These are phyloP conservation scores for Tachystola acroxantha DNA, from an alignment of 2,888 invertebrate genomes.

Conservation along the genomic window DNA sequence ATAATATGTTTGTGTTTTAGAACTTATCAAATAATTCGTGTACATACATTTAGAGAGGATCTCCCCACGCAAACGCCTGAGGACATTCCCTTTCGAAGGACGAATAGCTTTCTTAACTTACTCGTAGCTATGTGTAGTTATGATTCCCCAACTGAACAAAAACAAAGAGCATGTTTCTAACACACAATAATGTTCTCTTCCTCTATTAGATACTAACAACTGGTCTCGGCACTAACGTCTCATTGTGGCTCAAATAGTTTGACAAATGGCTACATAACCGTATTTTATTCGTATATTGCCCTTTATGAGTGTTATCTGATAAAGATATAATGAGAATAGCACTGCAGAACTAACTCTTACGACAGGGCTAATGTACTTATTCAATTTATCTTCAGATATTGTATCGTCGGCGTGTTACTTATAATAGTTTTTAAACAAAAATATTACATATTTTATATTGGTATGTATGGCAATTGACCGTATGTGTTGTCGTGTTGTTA, in stretches of 20 bases:
- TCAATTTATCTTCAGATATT: no score
- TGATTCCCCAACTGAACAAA: conserved; percentile 25
- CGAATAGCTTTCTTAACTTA: conserved; percentile 16
- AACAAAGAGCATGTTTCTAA: conserved; percentile 34
- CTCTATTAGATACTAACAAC: not conserved
- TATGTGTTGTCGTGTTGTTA: no score
- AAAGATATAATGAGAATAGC: no score
- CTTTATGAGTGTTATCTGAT: not conserved
- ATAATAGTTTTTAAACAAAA: no score
- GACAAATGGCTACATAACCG: conserved; percentile 4
- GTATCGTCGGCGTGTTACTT: no score
- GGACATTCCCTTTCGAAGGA: conserved; percentile 20
- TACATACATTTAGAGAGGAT: conserved; percentile 9
- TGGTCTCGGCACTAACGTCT: not conserved
- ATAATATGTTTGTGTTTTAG: conserved; percentile 25
- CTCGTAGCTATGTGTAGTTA: no score
- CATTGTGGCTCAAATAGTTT: conserved; percentile 3
- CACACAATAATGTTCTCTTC: conserved; percentile 12
- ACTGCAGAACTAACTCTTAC: no score
- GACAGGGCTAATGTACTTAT: no score
- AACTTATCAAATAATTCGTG: conserved; percentile 12
- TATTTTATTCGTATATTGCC: conserved; percentile 6
- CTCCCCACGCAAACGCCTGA: conserved; percentile 11
- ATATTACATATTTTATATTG: no score
- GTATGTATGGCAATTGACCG: no score